Evolutionary conservation across 2,797 vertebrate species (phyloP), one percentile per base, ranked within the genome.

Genomic region (Pipistrellus pygmaeus): DNA sequence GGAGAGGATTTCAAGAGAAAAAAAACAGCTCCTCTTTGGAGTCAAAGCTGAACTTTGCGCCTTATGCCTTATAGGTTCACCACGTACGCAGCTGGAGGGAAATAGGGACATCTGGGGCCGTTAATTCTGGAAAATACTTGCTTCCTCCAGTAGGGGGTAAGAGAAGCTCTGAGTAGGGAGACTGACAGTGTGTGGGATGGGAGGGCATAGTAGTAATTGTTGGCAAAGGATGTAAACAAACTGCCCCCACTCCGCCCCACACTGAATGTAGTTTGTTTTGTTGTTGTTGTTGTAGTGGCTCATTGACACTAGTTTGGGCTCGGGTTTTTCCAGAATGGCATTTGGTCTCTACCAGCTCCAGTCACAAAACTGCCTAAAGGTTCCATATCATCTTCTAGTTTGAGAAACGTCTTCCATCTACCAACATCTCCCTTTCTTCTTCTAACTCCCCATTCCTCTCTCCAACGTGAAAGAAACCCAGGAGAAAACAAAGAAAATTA

Each of bases 341-440:
- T 66, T 94, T 93, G 95, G 35, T 82, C 62, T 83, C 73, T 87
- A 38, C 44, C 21, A 87, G 60, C 44, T 85, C 55, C 25, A 41
- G 83, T 20, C 87, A 66, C 35, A 64, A 53, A 80, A 35, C 25
- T 53, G 8, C 46, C 41, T 30, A 21, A 83, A 77, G 32, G 3
- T 60, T 17, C 32, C 11, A 15, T 15, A 62, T 41, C 41, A 75
- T 90, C 48, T 95, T 86, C 30, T 60, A 15, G 32, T 38, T 83
- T 64, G 82, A 35, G 44, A 84, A 80, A 60, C 8, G 15, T 68
- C 46, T 72, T 73, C 32, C 32, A 8, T 68, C 51, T 64, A 46
- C 46, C 21, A 32, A 30, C 15, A 78, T 44, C 8, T 44, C 27
- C 2, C 2, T 88, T 75, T 8, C n/a, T 64, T 76, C 14, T 38